Percentiles rank a stretch among this genome's conserved stretches.
These are phyloP conservation scores for Equus przewalskii DNA, from an alignment of 2,113 vertebrate genomes.

Conservation along the genomic window DNA sequence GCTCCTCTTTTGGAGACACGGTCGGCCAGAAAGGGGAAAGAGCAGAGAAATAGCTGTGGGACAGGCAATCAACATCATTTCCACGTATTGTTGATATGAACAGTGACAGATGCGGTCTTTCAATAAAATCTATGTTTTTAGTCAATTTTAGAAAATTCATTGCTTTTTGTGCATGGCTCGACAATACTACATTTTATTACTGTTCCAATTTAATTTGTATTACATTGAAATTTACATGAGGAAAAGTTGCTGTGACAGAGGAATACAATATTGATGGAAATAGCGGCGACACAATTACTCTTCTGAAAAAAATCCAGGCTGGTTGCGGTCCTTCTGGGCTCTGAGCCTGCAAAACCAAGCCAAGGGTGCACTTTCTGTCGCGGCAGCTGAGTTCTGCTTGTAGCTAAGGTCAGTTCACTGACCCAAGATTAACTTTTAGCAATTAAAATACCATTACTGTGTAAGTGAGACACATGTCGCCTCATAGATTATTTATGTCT, in stretches of 20 bases:
- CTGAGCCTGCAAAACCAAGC: neutral
- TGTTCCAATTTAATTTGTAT: constrained; percentile 1
- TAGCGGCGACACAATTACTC: neutral
- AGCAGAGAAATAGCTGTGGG: accelerated
- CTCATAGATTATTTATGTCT: neutral
- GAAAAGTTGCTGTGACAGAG: neutral
- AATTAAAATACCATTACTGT: neutral
- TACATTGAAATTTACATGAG: neutral
- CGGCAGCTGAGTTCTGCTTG: neutral
- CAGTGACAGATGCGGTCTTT: neutral
- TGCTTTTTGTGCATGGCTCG: neutral
- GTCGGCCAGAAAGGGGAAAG: too few species aligned
- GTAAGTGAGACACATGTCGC: neutral
- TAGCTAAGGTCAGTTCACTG: neutral
- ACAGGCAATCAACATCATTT: neutral
- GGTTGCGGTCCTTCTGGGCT: neutral
- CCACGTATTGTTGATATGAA: neutral
- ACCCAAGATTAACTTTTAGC: neutral
- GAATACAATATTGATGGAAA: neutral
- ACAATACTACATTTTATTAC: constrained; percentile 41
- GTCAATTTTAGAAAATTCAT: constrained; percentile 43
- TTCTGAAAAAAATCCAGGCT: neutral
- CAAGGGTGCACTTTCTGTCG: neutral
- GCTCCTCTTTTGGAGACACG: accelerated
- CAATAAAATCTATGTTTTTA: neutral